Evolutionary conservation across 2,888 invertebrate species (phyloP), one percentile per base, ranked within the genome.

Genomic region (Neoascia interrupta): DNA sequence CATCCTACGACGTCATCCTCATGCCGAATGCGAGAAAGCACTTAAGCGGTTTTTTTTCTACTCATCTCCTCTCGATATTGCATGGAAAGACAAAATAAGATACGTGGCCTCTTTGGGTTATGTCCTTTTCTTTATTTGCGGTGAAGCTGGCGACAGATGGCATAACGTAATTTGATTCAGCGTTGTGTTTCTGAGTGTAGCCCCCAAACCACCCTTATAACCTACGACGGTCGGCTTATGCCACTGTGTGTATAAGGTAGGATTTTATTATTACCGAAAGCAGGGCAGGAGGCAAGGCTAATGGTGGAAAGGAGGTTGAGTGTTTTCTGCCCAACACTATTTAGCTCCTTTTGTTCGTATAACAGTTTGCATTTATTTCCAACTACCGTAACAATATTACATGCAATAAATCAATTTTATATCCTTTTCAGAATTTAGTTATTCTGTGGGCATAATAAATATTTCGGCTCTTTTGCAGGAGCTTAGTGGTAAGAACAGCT

Each of bases 71-170:
- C 21, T 54, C 41, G 31, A 73, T 73, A 72, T 79, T 79, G 79
- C 61, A 79, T 51, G 66, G 28, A 47, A 72, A 72, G 60, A 72
- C 61, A 68, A 79, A 73, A 79, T 68, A 73, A 79, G 79, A 73
- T 73, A 79, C 79, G 68, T 79, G 73, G 72, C 72, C 64, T 76
- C 76, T 39, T 79, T 66, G 31, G 66, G 79, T 73, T 73, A 63
- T 73, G 79, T 73, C 66, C 66, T 68, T 79, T 79, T 73, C 68
- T 79, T 73, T 79, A 68, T 79, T 66, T 79, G 73, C 61, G 79
- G 79, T 79, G 66, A 79, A 61, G 64, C 72, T 79, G 66, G 79
- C 79, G 79, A 79, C 79, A 79, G 73, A 79, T 79, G 79, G 79
- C 51, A 66, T 56, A 79, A 73, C 45, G 73, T 73, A 79, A 79